Evolutionary conservation across 2,113 vertebrate genomes (phyloP).

Genomic region (Leptobrachium leishanense): DNA sequence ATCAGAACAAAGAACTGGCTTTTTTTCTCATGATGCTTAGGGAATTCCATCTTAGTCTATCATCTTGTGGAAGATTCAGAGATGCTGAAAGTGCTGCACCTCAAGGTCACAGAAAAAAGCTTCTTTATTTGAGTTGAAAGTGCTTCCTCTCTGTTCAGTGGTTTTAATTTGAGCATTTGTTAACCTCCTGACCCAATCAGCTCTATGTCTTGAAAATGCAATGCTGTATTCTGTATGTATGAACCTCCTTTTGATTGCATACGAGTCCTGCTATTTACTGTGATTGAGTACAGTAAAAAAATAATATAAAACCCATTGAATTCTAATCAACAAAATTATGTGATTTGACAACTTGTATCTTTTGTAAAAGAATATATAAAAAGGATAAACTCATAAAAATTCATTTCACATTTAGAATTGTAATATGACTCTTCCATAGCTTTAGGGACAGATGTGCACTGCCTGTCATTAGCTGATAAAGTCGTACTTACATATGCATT

Average conservation of each 20-base stretch:
- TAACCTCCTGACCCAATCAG: slow-evolving; percentile 50
- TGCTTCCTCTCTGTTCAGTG: slow-evolving; percentile 41
- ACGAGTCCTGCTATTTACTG: not conserved
- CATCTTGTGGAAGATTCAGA: slow-evolving; percentile 50
- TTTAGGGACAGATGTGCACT: not conserved
- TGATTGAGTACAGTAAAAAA: slow-evolving; percentile 1
- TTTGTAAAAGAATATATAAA: too few species aligned
- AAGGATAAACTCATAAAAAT: not conserved
- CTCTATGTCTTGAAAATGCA: slow-evolving; percentile 44
- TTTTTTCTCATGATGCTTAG: slow-evolving; percentile 38
- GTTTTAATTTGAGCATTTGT: slow-evolving; percentile 58
- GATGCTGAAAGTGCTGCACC: slow-evolving; percentile 53
- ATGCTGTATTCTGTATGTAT: slow-evolving; percentile 18
- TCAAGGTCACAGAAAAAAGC: slow-evolving; percentile 57
- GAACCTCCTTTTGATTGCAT: not conserved
- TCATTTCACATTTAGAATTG: not conserved
- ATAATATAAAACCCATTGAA: not conserved
- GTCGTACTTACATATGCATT: not conserved
- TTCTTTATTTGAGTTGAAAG: slow-evolving; percentile 51
- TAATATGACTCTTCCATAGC: not conserved
- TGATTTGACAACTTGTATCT: slow-evolving; percentile 4
- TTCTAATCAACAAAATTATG: not conserved
- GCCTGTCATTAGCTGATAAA: not conserved
- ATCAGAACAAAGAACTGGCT: not conserved
- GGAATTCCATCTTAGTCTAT: slow-evolving; percentile 49